phyloP scores from a whole-genome alignment of 2,888 invertebrate genomes.

The Mystacides longicornis region DNA sequence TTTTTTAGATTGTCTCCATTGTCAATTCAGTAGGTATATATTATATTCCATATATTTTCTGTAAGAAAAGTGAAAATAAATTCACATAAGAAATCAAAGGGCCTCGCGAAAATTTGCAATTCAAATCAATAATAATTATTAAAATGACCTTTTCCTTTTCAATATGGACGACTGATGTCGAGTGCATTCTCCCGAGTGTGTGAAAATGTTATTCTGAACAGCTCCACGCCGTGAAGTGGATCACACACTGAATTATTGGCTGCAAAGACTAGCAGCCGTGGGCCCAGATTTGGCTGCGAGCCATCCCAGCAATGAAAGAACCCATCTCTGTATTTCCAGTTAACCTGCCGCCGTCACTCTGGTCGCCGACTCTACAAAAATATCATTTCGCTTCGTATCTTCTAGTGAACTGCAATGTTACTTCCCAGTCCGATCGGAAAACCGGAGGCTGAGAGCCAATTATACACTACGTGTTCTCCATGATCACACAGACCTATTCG shows the following conservation, averaged over 20 bases:
- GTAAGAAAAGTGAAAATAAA: too few relatives aligned
- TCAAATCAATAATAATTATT: too few relatives aligned
- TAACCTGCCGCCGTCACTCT: conserved; percentile 14
- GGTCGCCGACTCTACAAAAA: conserved; percentile 9
- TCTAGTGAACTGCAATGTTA: conserved; percentile 16
- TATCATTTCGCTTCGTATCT: conserved; percentile 1
- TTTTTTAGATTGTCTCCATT: too few relatives aligned
- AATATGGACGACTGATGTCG: too few relatives aligned
- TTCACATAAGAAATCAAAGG: too few relatives aligned
- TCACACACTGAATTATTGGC: conserved; percentile 4
- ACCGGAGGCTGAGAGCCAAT: conserved; percentile 23
- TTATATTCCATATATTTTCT: too few relatives aligned
- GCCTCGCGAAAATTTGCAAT: too few relatives aligned
- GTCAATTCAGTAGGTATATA: too few relatives aligned
- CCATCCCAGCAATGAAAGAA: conserved; percentile 3
- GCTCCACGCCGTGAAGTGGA: not conserved
- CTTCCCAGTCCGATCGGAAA: conserved; percentile 20
- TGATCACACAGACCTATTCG: too few relatives aligned
- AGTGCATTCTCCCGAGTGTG: conserved; percentile 11
- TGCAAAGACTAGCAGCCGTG: conserved; percentile 9
- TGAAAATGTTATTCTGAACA: conserved; percentile 12
- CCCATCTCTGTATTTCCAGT: conserved; percentile 10
- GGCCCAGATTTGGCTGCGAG: conserved; percentile 16
- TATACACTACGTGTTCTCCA: conserved; percentile 5
- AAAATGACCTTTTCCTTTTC: too few relatives aligned